These are phyloP conservation scores for Apus apus DNA, from an alignment of 2,113 vertebrate species.

Conservation along the genomic window DNA sequence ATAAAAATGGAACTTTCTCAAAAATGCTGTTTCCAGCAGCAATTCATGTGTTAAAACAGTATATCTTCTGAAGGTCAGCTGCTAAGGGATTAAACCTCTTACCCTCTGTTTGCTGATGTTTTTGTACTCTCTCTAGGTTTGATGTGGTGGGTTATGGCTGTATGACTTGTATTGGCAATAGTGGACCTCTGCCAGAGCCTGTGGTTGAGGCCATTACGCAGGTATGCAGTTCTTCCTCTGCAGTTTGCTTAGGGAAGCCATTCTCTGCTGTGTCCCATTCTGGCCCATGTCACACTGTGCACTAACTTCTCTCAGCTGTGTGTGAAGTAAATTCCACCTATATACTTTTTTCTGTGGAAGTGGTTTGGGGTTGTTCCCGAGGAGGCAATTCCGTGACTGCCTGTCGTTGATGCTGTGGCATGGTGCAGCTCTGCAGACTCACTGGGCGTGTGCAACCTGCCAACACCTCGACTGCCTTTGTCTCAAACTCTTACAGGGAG, in stretches of 20 bases:
- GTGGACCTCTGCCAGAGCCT: conserved; percentile 91
- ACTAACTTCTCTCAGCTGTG: neutral
- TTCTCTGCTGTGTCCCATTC: neutral
- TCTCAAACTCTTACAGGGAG: conserved; percentile 77
- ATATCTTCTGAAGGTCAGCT: neutral
- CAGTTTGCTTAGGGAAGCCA: neutral
- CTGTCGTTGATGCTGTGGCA: neutral
- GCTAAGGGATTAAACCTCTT: neutral
- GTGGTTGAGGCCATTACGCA: conserved; percentile 93
- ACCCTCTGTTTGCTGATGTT: neutral
- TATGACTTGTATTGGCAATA: conserved; percentile 99
- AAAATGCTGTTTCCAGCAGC: neutral
- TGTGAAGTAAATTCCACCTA: neutral
- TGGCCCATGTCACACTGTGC: neutral
- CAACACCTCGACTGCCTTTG: neutral
- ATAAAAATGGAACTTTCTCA: neutral
- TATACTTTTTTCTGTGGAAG: neutral
- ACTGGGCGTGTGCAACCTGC: neutral
- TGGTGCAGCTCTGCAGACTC: neutral
- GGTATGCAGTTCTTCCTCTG: conserved; percentile 71
- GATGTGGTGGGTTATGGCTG: conserved; percentile 98
- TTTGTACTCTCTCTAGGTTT: conserved; percentile 79
- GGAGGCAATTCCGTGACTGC: neutral
- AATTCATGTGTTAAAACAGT: neutral
- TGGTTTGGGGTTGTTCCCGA: neutral